phyloP scores from a whole-genome alignment of 2,797 vertebrate genomes.

The Molossus alvarezi region DNA sequence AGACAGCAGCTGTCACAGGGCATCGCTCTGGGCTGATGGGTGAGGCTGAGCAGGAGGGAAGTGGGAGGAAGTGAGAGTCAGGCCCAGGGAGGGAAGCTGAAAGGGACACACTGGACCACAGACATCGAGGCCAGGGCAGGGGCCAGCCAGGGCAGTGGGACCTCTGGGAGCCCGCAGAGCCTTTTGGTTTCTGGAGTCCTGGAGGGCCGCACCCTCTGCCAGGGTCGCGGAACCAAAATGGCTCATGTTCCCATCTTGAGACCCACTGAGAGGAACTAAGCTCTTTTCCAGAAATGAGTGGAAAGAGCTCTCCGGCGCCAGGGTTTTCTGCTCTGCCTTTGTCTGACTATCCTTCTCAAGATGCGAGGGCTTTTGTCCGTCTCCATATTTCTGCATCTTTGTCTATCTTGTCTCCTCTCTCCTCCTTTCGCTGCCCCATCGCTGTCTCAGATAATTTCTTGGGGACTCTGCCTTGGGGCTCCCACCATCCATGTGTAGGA shows the following conservation, averaged over 20 bases:
- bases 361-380: neutral
- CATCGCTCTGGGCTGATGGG: neutral
- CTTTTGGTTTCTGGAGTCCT: constrained; percentile 17
- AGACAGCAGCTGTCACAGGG: neutral
- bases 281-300: constrained; percentile 85
- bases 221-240: neutral
- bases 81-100: neutral
- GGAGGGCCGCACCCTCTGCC: constrained; percentile 19
- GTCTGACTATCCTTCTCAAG: neutral
- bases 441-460: constrained; percentile 72
- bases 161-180: neutral
- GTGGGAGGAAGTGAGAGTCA: neutral
- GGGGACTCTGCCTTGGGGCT: constrained; percentile 86
- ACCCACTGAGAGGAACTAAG: constrained; percentile 64
- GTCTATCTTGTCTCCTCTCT: constrained; percentile 25
- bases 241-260: constrained; percentile 67
- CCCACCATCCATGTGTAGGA: constrained; percentile 88
- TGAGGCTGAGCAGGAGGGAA: neutral
- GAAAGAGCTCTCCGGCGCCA: constrained; percentile 62
- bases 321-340: constrained; percentile 3
- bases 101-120: neutral
- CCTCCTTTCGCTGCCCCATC: neutral
- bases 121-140: neutral
- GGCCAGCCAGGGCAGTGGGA: neutral
- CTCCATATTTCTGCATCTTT: neutral